A percentile compares a stretch with the other conserved stretches of the same genome.
These are phyloP conservation scores for Stegodyphus dumicola DNA, from an alignment of 1,140 invertebrate species.

Conservation along the genomic window DNA sequence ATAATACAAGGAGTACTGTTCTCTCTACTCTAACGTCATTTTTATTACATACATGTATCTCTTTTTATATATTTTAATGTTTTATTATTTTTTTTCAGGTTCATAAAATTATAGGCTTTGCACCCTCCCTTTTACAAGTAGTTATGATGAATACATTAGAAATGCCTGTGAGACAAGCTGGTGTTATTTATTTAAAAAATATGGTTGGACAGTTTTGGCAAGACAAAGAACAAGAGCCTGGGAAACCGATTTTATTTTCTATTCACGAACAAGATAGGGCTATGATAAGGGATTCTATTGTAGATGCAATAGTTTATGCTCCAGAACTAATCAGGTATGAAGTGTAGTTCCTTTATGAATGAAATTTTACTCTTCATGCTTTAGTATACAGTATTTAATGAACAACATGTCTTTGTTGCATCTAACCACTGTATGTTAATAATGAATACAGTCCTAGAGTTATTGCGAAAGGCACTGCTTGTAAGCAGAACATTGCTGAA, in stretches of 20 bases:
- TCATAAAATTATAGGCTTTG: constrained; percentile 96
- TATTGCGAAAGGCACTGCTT: no score
- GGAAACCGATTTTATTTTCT: constrained; percentile 82
- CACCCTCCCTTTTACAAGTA: constrained; percentile 90
- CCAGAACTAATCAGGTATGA: constrained; percentile 84
- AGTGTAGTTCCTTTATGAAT: no score
- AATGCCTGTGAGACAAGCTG: constrained; percentile 93
- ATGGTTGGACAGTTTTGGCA: constrained; percentile 89
- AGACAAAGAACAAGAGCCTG: constrained; percentile 78
- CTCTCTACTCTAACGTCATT: no score
- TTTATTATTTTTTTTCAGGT: constrained; percentile 73
- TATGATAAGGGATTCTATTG: constrained; percentile 90
- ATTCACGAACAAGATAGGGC: constrained; percentile 96
- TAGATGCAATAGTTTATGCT: constrained; percentile 93
- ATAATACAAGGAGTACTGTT: no score
- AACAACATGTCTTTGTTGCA: no score
- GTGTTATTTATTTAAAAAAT: constrained; percentile 97
- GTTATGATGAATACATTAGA: constrained; percentile 89
- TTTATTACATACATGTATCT: no score
- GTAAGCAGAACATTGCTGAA: no score
- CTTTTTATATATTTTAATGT: not conserved
- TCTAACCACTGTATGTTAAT: no score
- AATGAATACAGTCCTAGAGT: no score
- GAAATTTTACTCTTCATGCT: no score
- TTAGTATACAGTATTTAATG: no score